These are phyloP conservation scores for Drosophila grimshawi DNA, from an alignment of 1,140 invertebrate species.

Conservation along the genomic window DNA sequence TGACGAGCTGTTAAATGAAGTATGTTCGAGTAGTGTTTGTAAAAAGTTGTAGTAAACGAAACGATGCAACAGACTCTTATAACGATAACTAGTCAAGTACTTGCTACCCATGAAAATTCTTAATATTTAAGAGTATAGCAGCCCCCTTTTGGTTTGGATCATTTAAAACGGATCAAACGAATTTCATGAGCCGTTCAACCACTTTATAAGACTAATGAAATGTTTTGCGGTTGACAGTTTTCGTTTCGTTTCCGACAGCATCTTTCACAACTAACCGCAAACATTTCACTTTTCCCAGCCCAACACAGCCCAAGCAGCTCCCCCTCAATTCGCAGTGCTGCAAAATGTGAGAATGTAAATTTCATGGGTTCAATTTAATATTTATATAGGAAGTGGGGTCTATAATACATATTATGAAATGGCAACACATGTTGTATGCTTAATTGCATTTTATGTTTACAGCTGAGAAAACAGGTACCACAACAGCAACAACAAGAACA, in stretches of 20 bases:
- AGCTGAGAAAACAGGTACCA: conserved; percentile 4
- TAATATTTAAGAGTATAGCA: too few species aligned
- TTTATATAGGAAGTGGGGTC: conserved; percentile 31
- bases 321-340: background rate
- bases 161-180: too few species aligned
- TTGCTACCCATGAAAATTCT: too few species aligned
- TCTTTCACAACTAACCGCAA: conserved; percentile 30
- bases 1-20: too few species aligned
- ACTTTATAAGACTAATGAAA: conserved; percentile 53
- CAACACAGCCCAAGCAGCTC: background rate
- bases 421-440: conserved; percentile 65
- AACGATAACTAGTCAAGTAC: too few species aligned
- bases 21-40: background rate
- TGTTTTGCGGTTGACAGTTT: conserved; percentile 55
- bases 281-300: conserved; percentile 17
- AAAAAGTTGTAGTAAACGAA: too few species aligned
- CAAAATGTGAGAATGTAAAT: conserved; percentile 35
- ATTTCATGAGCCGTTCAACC: conserved; percentile 2
- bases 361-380: conserved; percentile 46
- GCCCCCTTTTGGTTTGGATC: too few species aligned
- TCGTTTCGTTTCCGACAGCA: background rate
- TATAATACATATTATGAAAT: conserved; percentile 16
- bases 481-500: conserved; percentile 15
- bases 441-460: conserved; percentile 75
- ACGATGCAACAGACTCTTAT: too few species aligned